Percentiles rank a stretch among this genome's conserved stretches.
Conservation (phyloP, 2,888 invertebrate genomes). For the Hemistola chrysoprasaria region DNA sequence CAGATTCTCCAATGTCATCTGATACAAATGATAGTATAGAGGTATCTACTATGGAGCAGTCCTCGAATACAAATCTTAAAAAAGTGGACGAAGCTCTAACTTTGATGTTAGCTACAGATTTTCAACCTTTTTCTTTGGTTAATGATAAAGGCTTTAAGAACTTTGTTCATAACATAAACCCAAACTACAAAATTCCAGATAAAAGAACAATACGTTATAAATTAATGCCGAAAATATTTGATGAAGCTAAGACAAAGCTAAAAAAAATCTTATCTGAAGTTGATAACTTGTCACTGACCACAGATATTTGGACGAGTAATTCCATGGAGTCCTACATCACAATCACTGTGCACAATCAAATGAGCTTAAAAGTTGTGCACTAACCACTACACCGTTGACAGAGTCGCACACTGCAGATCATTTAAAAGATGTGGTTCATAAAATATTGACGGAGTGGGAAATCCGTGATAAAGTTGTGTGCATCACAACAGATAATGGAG, state of each 20-base stretch:
- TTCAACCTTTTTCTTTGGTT: slow-evolving; percentile 21
- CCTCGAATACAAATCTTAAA: background rate
- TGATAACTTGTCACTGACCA: slow-evolving; percentile 17
- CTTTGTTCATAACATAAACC: slow-evolving; percentile 16
- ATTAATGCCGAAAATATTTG: slow-evolving; percentile 19
- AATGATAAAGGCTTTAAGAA: slow-evolving; percentile 22
- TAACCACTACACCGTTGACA: slow-evolving; percentile 7
- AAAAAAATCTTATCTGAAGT: slow-evolving; percentile 7
- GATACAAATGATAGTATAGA: background rate
- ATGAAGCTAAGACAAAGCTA: slow-evolving; percentile 13
- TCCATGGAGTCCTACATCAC: slow-evolving; percentile 15
- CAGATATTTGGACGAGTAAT: slow-evolving; percentile 22
- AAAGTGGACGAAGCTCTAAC: slow-evolving; percentile 11
- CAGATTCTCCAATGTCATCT: no score
- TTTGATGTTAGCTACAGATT: slow-evolving; percentile 24
- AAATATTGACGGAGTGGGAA: slow-evolving; percentile 13
- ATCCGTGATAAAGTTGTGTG: slow-evolving; percentile 7
- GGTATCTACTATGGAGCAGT: slow-evolving; percentile 4
- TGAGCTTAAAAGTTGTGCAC: slow-evolving; percentile 7
- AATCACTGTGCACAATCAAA: slow-evolving; percentile 12
- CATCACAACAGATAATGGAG: slow-evolving; percentile 11
- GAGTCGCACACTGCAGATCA: slow-evolving; percentile 13
- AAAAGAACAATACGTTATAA: slow-evolving; percentile 20
- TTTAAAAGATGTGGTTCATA: slow-evolving; percentile 16
- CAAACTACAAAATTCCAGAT: slow-evolving; percentile 19